A percentile compares a stretch with the other conserved stretches of the same genome.
Evolutionary conservation across 2,888 invertebrate genomes (phyloP).

Genomic region (Tachina fera): DNA sequence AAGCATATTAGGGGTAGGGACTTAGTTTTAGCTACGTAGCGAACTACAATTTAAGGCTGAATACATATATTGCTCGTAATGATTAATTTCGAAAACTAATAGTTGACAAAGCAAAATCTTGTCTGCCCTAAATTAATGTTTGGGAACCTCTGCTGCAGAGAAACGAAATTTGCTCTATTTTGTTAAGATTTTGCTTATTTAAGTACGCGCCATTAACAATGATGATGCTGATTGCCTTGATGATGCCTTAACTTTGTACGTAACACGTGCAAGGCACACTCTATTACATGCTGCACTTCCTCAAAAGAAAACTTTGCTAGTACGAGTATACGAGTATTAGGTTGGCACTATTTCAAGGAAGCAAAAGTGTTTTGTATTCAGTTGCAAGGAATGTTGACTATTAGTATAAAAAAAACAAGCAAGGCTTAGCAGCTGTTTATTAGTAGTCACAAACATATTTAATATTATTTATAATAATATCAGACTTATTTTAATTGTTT

Average conservation of each 20-base stretch:
- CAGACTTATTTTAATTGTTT: no score
- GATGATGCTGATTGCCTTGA: conserved; percentile 41
- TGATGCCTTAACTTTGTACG: conserved; percentile 40
- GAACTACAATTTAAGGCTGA: no score
- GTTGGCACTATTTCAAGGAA: neutral
- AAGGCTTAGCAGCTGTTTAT: neutral
- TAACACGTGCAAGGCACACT: conserved; percentile 29
- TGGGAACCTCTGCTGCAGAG: neutral
- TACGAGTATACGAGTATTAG: neutral
- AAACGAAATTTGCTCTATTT: neutral
- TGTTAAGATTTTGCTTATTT: neutral
- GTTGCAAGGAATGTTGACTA: neutral
- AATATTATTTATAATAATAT: neutral
- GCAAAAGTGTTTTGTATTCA: neutral
- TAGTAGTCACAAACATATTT: no score
- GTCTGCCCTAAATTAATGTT: neutral
- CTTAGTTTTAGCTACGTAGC: no score
- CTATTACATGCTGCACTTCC: neutral
- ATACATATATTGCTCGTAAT: no score
- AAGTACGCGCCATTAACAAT: conserved; percentile 47
- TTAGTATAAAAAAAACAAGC: no score
- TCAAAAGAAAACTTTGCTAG: neutral
- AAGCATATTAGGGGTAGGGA: no score
- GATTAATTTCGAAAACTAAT: no score
- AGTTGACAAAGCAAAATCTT: no score